Conservation (phyloP, 2,888 invertebrate species). For the Lepidochrysops patricia region DNA sequence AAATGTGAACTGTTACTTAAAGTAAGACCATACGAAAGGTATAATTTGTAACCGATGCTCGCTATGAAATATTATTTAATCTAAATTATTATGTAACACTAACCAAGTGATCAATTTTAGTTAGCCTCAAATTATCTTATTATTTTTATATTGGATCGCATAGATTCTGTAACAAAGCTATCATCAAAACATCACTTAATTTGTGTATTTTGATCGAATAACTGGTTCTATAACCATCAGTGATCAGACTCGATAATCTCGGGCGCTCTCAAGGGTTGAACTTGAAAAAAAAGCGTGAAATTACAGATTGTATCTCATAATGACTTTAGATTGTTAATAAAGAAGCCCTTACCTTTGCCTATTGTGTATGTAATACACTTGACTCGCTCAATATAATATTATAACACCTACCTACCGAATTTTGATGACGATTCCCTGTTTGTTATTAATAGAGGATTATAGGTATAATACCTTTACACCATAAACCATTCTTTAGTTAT, state of each 20-base stretch:
- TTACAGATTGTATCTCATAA: slow-evolving; percentile 20
- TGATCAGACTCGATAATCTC: slow-evolving; percentile 19
- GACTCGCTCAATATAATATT: too few relatives aligned
- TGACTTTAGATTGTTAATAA: neutral
- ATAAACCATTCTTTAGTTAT: too few relatives aligned
- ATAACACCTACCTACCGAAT: too few relatives aligned
- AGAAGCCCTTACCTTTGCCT: neutral
- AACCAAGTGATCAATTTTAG: neutral
- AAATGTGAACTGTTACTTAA: neutral
- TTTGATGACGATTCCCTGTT: too few relatives aligned
- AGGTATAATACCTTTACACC: too few relatives aligned
- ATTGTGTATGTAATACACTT: neutral
- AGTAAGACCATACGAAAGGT: neutral
- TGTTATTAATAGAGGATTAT: too few relatives aligned
- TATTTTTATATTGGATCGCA: neutral
- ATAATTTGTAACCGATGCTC: too few relatives aligned
- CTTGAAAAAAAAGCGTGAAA: slow-evolving; percentile 43
- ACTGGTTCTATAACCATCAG: neutral
- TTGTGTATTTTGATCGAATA: neutral
- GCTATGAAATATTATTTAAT: too few relatives aligned
- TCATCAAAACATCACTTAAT: neutral
- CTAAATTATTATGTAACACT: too few relatives aligned
- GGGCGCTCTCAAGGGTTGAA: slow-evolving; percentile 36
- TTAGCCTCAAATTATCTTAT: neutral
- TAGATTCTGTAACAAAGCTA: neutral